A percentile compares a stretch with the other conserved stretches of the same genome.
phyloP scores from a whole-genome alignment of 2,113 vertebrate species.

The Zootoca vivipara region DNA sequence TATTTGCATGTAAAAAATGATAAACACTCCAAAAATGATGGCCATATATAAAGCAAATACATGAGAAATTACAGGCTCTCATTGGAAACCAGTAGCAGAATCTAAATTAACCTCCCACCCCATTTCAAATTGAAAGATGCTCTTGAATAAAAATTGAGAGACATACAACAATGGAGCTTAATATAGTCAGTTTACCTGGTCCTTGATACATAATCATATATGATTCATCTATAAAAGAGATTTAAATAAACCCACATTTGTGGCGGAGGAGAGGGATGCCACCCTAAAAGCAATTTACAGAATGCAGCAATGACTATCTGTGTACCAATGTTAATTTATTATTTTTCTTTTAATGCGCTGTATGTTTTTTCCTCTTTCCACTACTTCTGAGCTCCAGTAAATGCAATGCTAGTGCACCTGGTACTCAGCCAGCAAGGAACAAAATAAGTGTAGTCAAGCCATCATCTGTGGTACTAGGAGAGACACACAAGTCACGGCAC shows the following conservation, averaged over 20 bases:
- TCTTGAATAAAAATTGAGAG: constrained; percentile 9
- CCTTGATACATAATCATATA: constrained; percentile 10
- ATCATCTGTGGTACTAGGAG: background rate
- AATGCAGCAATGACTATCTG: background rate
- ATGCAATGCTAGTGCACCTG: background rate
- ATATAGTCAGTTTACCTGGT: constrained; percentile 10
- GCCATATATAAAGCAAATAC: background rate
- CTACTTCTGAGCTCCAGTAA: constrained; percentile 9
- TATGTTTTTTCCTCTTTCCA: background rate
- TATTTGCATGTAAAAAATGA: background rate
- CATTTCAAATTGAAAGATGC: background rate
- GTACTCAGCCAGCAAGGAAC: background rate
- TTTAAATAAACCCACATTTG: background rate
- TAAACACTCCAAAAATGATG: background rate
- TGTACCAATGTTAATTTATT: background rate
- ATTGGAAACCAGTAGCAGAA: background rate
- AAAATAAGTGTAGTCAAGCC: background rate
- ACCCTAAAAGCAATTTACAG: constrained; percentile 13
- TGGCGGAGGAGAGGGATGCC: background rate
- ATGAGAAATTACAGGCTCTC: background rate
- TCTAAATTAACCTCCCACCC: constrained; percentile 8
- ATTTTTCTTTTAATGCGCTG: background rate
- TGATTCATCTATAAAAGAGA: background rate
- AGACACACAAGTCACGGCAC: background rate
- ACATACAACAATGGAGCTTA: background rate